Percentiles rank a stretch among this genome's conserved stretches.
phyloP scores from a whole-genome alignment of 2,797 vertebrate genomes.

The Emydoidea blandingii region DNA sequence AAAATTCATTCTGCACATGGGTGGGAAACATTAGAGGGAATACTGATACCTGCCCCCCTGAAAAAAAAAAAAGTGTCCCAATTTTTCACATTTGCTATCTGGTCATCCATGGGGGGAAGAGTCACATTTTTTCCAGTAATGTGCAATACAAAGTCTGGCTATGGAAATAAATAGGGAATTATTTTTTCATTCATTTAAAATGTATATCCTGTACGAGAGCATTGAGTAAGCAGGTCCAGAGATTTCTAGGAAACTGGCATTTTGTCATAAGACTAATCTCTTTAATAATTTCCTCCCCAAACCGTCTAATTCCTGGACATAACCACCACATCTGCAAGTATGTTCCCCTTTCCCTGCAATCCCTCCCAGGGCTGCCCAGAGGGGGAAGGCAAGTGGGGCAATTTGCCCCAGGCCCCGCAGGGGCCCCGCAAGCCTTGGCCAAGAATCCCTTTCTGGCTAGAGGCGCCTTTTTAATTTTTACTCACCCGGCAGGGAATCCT shows the following conservation, averaged over 20 bases:
- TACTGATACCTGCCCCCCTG: too few species aligned
- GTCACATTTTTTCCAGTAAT: neutral
- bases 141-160: neutral
- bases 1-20: too few species aligned
- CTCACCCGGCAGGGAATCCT: too few species aligned
- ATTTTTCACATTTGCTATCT: neutral
- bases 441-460: too few species aligned
- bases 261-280: neutral
- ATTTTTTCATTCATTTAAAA: neutral
- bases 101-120: neutral
- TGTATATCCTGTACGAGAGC: too few species aligned
- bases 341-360: neutral
- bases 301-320: neutral
- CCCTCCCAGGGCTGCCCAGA: neutral
- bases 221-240: too few species aligned
- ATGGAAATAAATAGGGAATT: neutral
- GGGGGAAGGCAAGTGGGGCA: too few species aligned
- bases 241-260: neutral
- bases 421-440: too few species aligned
- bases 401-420: too few species aligned
- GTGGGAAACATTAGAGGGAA: too few species aligned
- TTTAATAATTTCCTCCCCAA: neutral
- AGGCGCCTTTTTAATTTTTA: too few species aligned
- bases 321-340: too few species aligned
- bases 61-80: neutral